Percentiles rank a stretch among this genome's conserved stretches.
phyloP scores from a whole-genome alignment of 2,888 invertebrate genomes.

The Perdita meconis region DNA sequence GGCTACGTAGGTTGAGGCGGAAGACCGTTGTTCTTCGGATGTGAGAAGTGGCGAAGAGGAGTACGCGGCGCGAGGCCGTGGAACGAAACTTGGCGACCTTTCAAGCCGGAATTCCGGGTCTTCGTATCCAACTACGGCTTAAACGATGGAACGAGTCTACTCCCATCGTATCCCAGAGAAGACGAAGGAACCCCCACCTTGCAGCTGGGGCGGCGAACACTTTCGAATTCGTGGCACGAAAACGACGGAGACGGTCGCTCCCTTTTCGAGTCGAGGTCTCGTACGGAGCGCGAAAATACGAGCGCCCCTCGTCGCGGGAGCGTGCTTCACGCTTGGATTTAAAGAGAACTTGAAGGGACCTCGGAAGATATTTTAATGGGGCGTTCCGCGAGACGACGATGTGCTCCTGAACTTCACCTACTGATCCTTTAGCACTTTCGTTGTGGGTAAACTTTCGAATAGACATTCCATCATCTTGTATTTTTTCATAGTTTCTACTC shows the following conservation, averaged over 20 bases:
- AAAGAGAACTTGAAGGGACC: conserved; percentile 23
- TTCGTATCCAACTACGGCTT: conserved; percentile 39
- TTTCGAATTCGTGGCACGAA: conserved; percentile 62
- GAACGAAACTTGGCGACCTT: conserved; percentile 62
- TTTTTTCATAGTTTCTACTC: too few species aligned
- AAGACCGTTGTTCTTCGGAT: conserved; percentile 48
- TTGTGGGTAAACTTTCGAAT: too few species aligned
- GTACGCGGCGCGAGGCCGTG: conserved; percentile 25
- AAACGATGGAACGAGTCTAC: conserved; percentile 53
- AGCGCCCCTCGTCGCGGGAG: background rate
- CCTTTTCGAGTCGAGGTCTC: conserved; percentile 25
- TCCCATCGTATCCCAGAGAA: conserved; percentile 26
- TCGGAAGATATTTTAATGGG: conserved; percentile 37
- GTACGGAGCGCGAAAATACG: conserved; percentile 43
- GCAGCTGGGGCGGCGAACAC: conserved; percentile 19
- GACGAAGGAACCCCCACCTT: conserved; percentile 36
- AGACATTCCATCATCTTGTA: too few species aligned
- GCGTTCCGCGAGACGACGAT: conserved; percentile 10
- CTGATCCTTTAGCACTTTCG: background rate
- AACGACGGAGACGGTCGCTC: conserved; percentile 12
- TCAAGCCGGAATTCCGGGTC: conserved; percentile 56
- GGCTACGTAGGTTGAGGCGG: conserved; percentile 18
- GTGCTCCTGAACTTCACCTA: conserved; percentile 5
- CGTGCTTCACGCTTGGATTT: conserved; percentile 42
- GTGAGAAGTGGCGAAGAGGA: conserved; percentile 42